Evolutionary conservation across 2,113 vertebrate genomes (phyloP).

Genomic region (Pelmatolapia mariae): DNA sequence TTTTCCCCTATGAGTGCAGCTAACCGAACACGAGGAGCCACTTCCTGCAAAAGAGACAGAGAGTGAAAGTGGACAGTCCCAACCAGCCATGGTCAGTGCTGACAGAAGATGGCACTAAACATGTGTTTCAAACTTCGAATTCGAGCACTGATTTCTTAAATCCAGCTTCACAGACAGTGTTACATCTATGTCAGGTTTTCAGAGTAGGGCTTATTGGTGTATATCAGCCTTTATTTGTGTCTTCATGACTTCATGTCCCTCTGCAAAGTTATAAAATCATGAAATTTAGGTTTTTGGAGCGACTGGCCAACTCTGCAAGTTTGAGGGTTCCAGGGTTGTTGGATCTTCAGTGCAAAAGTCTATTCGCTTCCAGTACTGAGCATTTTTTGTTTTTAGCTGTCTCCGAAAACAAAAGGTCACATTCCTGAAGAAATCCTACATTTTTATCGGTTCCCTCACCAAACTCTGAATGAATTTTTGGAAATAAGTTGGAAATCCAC

Average conservation of each 20-base stretch:
- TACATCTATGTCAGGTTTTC: neutral
- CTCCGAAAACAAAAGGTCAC: rapidly evolving
- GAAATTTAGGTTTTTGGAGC: neutral
- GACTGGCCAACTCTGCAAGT: neutral
- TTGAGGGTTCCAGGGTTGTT: rapidly evolving
- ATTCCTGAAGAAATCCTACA: neutral
- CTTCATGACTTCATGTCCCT: neutral
- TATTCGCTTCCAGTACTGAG: neutral
- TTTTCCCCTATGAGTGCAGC: neutral
- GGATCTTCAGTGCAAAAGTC: rapidly evolving
- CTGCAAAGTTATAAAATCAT: neutral
- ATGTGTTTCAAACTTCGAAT: rapidly evolving
- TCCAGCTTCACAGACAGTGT: neutral
- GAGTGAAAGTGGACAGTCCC: neutral
- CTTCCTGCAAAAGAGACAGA: rapidly evolving
- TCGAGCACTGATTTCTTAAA: rapidly evolving
- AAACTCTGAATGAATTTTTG: neutral
- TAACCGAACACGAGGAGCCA: rapidly evolving
- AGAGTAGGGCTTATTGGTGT: neutral
- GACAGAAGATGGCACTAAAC: neutral
- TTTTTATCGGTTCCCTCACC: rapidly evolving
- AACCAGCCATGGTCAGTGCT: neutral
- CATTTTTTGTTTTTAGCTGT: neutral
- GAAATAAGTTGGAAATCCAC: neutral
- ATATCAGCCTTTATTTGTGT: neutral